Base-by-base conservation (phyloP, 1,140 invertebrate genomes). In the Philaenus spumarius region DNA sequence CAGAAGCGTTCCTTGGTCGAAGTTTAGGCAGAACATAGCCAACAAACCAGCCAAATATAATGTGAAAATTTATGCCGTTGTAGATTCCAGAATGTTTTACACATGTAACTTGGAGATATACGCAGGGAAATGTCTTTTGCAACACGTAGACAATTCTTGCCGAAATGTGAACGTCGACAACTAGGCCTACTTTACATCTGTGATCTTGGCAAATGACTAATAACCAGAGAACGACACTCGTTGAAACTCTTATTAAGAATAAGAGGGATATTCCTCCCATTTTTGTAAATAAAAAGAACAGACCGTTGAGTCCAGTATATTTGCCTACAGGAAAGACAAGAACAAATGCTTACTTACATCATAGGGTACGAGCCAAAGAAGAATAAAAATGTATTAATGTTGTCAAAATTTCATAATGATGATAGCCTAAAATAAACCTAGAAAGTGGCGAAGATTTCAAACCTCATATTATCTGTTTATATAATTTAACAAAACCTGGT, bases 81-180 rank as follows among this genome's bases (percentile, higher is more conserved):
- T 15, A 15, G 43, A 57, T 48, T 19, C 55, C 20, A 57, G 42
- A 48, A 47, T 43, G 19, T 47, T 26, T 37, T 57, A 47, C 55
- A 57, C 55, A 2, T 1, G 47, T 1, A 57, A 57, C 24, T 48
- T 57, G 55, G 55, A 47, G 1, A 22, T 57, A 4, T 34, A 47
- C n/a, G 3, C 1, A 0, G 43, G 42, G 5, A 57, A 57, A 23
- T 30, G 48, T 30, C 55, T 43, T 19, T 11, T 24, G n/a, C 30
- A 35, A 35, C 53, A 58, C 11, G 61, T 73, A 24, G 62, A 70
- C 53, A 66, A 67, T 1, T 61, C 58, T n/a, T 66, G 70, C 26
- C 58, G 67, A 14, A 70, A 72, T 35, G 55, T 74, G 1, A 75
- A 68, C 2, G 68, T 64, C 46, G 69, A 73, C 54, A 72, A 73